Percentiles rank a stretch among this genome's conserved stretches.
Evolutionary conservation across 1,140 invertebrate species (phyloP).

Genomic region (Drosophila bocki): DNA sequence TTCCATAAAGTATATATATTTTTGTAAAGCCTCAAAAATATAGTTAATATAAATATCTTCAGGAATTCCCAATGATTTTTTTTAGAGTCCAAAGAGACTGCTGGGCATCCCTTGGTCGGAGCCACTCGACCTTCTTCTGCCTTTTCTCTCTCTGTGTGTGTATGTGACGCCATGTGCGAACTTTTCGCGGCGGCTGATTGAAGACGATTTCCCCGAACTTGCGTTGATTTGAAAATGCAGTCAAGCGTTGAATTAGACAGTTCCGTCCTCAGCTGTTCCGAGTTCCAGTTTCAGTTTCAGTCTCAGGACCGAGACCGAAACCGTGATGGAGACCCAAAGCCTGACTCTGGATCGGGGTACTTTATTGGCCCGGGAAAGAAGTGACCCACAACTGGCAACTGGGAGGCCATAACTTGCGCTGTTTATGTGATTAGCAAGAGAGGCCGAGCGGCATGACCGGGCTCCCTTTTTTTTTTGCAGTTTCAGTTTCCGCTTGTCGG

Average conservation of each 20-base stretch:
- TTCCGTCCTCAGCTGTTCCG: slow-evolving; percentile 41
- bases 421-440: slow-evolving; percentile 65
- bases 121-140: background rate
- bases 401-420: slow-evolving; percentile 61
- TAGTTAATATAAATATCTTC: background rate
- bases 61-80: background rate
- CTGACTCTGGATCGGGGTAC: slow-evolving; percentile 25
- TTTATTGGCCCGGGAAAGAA: slow-evolving; percentile 62
- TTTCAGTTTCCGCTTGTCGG: slow-evolving; percentile 24
- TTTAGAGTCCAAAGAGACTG: background rate
- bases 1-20: background rate
- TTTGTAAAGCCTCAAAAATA: background rate
- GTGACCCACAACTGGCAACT: slow-evolving; percentile 55
- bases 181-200: slow-evolving; percentile 80
- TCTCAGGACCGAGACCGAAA: background rate
- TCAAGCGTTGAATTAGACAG: slow-evolving; percentile 82
- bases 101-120: background rate
- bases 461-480: slow-evolving; percentile 5
- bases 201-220: slow-evolving; percentile 80
- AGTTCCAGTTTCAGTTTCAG: slow-evolving; percentile 8
- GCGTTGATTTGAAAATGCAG: slow-evolving; percentile 81
- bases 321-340: background rate
- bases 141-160: slow-evolving; percentile 11
- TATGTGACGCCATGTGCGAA: slow-evolving; percentile 61
- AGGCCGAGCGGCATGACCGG: slow-evolving; percentile 9